Base-by-base conservation (phyloP, 2,888 invertebrate genomes). In the Palloptera scutellata region DNA sequence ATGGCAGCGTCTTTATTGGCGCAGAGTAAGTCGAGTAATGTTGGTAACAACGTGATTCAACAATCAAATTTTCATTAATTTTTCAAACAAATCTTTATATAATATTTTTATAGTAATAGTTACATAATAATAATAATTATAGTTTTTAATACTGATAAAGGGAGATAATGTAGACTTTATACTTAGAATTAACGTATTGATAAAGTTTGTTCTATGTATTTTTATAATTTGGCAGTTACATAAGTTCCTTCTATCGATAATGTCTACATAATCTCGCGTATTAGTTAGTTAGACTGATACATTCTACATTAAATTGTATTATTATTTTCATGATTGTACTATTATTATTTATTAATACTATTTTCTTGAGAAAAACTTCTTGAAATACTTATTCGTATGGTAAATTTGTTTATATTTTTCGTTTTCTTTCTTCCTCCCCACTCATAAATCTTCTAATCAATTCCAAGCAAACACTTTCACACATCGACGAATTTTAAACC, bases 1-100 rank as follows among this genome's bases (percentile, higher is more conserved):
- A 84, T 84, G 88, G 91, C 92, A 81, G 91, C 92, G 84, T 91
- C 93, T 82, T 89, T 93, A 84, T 88, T 94, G 86, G 92, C 93
- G 86, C 93, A 93, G 88, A 92, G 93, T 93, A 91, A 92, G 92
- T 91, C 82, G 76, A 80, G 77, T 83, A 81, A 82, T 82, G 82
- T 84, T 83, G 81, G 81, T 81, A 80, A 82, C 82, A 76, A 76
- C 71, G 65, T 66, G 71, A 69, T 30, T 30, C 30, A 30, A 4
- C 30, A 30, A 4, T 30, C 30, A 30, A 30, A 30, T 30, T 30
- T 30, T 30, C 30, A 30, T 6, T 30, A 30, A 4, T 30, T 30
- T 30, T 30, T 30, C 6, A 4, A 4, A 4, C 6, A 2, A 30
- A 30, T 6, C 6, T 30, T 30, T 30, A 30, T 4, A 4, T 30